Base-by-base conservation (phyloP, 2,113 vertebrate species). In the Apodemus speciosus region DNA sequence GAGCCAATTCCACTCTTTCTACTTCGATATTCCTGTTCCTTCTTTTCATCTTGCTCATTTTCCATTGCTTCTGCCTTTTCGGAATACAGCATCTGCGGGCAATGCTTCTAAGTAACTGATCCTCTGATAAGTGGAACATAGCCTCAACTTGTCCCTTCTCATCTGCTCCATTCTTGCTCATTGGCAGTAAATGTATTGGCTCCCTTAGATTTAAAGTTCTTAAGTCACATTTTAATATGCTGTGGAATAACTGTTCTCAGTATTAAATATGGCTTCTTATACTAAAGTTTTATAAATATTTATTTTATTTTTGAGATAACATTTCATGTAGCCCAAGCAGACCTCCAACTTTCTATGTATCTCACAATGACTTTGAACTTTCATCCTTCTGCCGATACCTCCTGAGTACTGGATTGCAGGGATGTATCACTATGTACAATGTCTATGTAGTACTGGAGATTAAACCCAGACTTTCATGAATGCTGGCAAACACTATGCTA, bases 1-100 rank as follows among this genome's bases (percentile, higher is more conserved):
- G 35, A 79, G 13, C 11, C 20, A 20, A 8, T 43, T 16, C 9
- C 13, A 1, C 9, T 43, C 32, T 43, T 72, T 15, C 51, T 6
- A 0, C 49, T 32, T 13, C 5, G 3, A 21, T n/a, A 11, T 35
- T 5, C 35, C 16, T 0, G 2, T 68, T 38, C n/a, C 9, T 40
- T 46, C 10, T 58, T 11, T 46, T 51, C 13, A 43, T 53, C 53
- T 13, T 46, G 32, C 6, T 66, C 11, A 80, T 38, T 56, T 56
- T n/a, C 16, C 23, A 0, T 62, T 30, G 13, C 32, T 68, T 76
- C 25, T 76, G n/a, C 40, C 60, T 10, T 92, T 51, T 62, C 40
- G 23, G 68, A 73, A 30, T 35, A 25, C 8, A 2, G 1, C 3
- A 32, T 40, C 4, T 16, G 46, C 2, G 0, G 30, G 46, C 27